Percentiles rank a stretch among this genome's conserved stretches.
These are phyloP conservation scores for Myotis lucifugus DNA, from an alignment of 2,113 vertebrate genomes.

Conservation along the genomic window DNA sequence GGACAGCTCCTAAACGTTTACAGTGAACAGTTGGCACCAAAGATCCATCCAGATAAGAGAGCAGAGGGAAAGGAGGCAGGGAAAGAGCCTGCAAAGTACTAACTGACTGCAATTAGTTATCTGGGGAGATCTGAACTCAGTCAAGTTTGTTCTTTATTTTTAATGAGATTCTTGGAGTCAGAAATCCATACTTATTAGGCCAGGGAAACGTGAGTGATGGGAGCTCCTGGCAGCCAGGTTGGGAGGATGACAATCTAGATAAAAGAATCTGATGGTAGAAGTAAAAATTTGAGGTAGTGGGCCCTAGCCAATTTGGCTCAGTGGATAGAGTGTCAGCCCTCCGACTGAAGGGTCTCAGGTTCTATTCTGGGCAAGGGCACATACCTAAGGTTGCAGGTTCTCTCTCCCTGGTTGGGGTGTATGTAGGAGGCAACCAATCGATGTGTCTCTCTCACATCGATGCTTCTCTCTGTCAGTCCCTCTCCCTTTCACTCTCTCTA, in stretches of 20 bases:
- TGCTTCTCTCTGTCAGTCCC: no score
- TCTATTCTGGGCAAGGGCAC: no score
- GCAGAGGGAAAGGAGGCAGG: neutral
- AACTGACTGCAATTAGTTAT: neutral
- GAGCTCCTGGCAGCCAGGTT: neutral
- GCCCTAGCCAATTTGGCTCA: no score
- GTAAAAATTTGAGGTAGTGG: neutral
- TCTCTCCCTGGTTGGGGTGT: no score
- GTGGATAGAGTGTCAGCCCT: no score
- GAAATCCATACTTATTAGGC: neutral
- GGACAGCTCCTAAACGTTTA: neutral
- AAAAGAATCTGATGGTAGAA: neutral
- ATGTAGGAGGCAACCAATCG: no score
- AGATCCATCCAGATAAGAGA: neutral
- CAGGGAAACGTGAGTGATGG: neutral
- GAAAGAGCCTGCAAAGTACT: neutral
- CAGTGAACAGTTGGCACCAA: neutral
- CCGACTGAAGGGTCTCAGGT: no score
- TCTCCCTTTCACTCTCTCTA: no score
- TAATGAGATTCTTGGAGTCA: neutral
- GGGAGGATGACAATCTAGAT: neutral
- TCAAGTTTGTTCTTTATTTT: neutral
- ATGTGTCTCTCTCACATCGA: no score
- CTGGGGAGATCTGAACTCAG: neutral
- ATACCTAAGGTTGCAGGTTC: no score